phyloP scores from a whole-genome alignment of 2,113 vertebrate genomes.

The Calidris pugnax region DNA sequence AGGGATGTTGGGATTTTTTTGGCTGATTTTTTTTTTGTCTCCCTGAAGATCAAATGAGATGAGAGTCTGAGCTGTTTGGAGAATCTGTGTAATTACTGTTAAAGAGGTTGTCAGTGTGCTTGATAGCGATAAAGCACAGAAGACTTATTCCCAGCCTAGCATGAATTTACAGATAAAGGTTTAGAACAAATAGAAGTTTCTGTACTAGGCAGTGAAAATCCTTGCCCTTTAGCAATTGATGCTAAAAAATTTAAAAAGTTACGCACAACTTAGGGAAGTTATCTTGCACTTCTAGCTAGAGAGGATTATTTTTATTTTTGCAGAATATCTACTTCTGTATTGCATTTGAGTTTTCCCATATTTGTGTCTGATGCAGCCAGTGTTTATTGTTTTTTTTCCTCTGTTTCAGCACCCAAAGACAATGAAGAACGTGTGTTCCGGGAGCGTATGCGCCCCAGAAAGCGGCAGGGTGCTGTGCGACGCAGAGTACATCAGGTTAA shows the following conservation, averaged over 20 bases:
- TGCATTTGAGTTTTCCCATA: not conserved
- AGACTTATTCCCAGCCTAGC: not conserved
- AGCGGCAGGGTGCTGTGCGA: conserved; percentile 93
- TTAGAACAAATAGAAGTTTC: not conserved
- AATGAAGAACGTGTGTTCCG: conserved; percentile 98
- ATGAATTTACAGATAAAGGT: not conserved
- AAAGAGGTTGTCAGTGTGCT: not conserved
- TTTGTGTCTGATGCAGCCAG: not conserved
- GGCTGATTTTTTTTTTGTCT: too few species aligned
- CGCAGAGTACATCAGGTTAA: conserved; percentile 97
- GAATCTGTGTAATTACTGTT: not conserved
- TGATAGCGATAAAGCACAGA: not conserved
- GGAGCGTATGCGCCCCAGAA: conserved; percentile 92
- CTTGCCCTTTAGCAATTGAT: not conserved
- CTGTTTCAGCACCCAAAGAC: conserved; percentile 84
- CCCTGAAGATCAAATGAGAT: not conserved
- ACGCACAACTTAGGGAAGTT: not conserved
- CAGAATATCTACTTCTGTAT: not conserved
- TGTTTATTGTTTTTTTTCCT: not conserved
- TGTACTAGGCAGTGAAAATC: not conserved
- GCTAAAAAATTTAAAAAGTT: not conserved
- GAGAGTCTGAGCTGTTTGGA: not conserved
- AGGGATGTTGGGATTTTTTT: not conserved
- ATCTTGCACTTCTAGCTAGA: not conserved
- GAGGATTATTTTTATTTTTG: not conserved